These are phyloP conservation scores for Ophion slaviceki DNA, from an alignment of 2,888 invertebrate species.

Conservation along the genomic window DNA sequence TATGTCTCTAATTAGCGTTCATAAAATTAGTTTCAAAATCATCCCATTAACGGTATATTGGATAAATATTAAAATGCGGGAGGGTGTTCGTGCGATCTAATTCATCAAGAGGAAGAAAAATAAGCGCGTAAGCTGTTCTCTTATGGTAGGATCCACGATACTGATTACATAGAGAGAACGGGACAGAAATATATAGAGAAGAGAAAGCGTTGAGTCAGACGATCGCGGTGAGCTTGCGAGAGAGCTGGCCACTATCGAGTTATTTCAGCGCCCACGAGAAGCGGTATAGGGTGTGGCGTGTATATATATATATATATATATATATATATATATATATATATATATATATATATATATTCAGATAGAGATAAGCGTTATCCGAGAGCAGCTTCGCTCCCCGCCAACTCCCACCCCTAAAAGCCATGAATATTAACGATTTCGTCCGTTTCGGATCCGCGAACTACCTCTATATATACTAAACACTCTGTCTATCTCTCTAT, in stretches of 20 bases:
- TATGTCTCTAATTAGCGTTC: no score
- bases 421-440: slow-evolving; percentile 81
- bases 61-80: slow-evolving; percentile 26
- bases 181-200: slow-evolving; percentile 62
- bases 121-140: slow-evolving; percentile 37
- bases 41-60: background rate
- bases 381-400: slow-evolving; percentile 67
- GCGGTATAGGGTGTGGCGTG: slow-evolving; percentile 26
- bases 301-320: slow-evolving; percentile 12
- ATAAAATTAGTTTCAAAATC: background rate
- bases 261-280: slow-evolving; percentile 76
- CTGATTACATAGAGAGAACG: slow-evolving; percentile 47
- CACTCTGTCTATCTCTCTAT: slow-evolving; percentile 52
- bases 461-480: slow-evolving; percentile 54
- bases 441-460: slow-evolving; percentile 67
- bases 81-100: slow-evolving; percentile 22
- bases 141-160: slow-evolving; percentile 3
- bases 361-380: slow-evolving; percentile 80
- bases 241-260: slow-evolving; percentile 76
- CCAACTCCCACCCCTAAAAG: slow-evolving; percentile 70
- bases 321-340: slow-evolving; percentile 6
- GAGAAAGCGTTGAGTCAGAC: slow-evolving; percentile 78
- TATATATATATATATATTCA: slow-evolving; percentile 25
- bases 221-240: slow-evolving; percentile 68
- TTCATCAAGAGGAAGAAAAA: slow-evolving; percentile 39